Conservation (phyloP, 2,797 vertebrate genomes). For the Lindbergichthys nudifrons region DNA sequence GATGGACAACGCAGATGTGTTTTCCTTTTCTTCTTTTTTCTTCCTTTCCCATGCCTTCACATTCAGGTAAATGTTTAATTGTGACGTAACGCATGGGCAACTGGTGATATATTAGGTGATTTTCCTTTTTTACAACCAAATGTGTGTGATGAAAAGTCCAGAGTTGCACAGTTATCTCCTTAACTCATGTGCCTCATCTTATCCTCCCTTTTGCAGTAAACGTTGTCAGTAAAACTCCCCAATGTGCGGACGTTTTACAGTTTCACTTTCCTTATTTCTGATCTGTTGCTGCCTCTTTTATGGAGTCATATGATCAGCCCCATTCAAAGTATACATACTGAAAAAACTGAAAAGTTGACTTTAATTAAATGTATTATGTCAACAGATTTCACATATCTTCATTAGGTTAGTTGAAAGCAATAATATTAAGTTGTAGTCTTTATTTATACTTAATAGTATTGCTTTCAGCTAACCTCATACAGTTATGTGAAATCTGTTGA, state of each 20-base stretch:
- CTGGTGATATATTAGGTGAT: constrained; percentile 44
- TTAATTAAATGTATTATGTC: no score
- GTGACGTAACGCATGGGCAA: constrained; percentile 1
- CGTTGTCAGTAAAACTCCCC: not conserved
- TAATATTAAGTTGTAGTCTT: no score
- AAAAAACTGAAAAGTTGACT: no score
- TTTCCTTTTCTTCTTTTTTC: not conserved
- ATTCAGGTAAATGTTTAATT: constrained; percentile 48
- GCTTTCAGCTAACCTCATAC: no score
- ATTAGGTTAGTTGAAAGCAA: no score
- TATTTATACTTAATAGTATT: no score
- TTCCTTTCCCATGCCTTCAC: constrained; percentile 21
- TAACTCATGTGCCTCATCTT: constrained; percentile 7
- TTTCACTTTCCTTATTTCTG: constrained; percentile 39
- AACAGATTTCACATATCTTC: no score
- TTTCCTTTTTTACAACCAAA: constrained; percentile 24
- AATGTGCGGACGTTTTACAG: constrained; percentile 30
- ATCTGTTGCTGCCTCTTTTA: constrained; percentile 25
- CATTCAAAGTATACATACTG: no score
- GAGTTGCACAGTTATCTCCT: constrained; percentile 28
- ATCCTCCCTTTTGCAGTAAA: constrained; percentile 42
- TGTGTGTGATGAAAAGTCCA: constrained; percentile 28
- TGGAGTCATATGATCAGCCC: constrained; percentile 17
- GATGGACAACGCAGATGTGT: constrained; percentile 53
- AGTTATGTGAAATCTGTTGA: no score